Evolutionary conservation across 2,888 invertebrate genomes (phyloP), one percentile per base, ranked within the genome.

Genomic region (Smittia aterrima): DNA sequence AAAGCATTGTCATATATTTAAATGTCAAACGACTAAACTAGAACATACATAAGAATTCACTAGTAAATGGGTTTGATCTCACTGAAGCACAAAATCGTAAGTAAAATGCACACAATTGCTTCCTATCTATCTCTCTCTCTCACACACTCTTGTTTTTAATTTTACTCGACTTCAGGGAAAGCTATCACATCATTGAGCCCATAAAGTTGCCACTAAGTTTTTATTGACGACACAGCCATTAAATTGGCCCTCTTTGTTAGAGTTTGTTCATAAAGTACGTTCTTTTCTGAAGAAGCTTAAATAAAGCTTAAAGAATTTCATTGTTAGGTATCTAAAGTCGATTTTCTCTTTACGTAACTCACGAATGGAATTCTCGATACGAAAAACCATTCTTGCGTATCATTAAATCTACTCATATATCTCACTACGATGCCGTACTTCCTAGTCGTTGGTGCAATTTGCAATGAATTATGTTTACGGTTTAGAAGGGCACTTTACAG

Each of bases 11-110:
- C 47, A 47, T 47, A 47, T 6, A 16, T 16, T 47, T 47, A 11
- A n/a, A n/a, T 6, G 16, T 47, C 16, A 47, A 47, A n/a, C 47
- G 13, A 47, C 16, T n/a, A n/a, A 2, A 3, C 3, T 47, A 47
- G 47, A 11, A 47, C 32, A 47, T 47, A 6, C 47, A 47, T 16
- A 47, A 11, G 2, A 47, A 16, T 18, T n/a, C n/a, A n/a, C 53
- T 54, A 32, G 70, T 54, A 71, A 71, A 71, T 71, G 70, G 70
- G 70, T 71, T 32, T 71, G 25, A 71, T 71, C 25, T 54, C 70
- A 71, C 20, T 71, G 54, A 71, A 71, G 20, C 70, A 27, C 25
- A 25, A 53, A 7, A 54, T 71, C 47, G 70, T 71, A 71, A 71
- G 70, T 71, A 71, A 13, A 22, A 66, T 18, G 13, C 13, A 62